Base-by-base conservation (phyloP, 37 sponge, comb jelly and placozoan species). In the Cliona cf. orientalis region DNA sequence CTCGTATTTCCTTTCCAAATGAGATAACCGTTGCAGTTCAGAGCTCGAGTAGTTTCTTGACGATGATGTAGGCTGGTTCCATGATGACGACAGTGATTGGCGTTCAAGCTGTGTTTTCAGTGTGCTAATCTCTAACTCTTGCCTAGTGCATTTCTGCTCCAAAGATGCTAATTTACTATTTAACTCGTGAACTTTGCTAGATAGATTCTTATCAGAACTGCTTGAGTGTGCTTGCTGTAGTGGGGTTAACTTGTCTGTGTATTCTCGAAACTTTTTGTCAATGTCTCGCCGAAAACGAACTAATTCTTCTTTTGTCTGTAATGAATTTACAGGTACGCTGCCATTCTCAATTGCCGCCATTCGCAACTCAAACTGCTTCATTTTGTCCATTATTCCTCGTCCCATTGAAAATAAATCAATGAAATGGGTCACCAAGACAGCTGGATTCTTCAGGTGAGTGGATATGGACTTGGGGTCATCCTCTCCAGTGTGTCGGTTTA, bases 1-100 rank as follows among this genome's bases (percentile, higher is more conserved):
- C 17, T 80, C 64, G 22, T 67, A 25, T 66, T 79, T 85, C 66
- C 82, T 68, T 64, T 92, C 81, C 72, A 80, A 45, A 71, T 76
- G 33, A 40, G 43, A 19, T 59, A 79, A 33, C 2, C 76, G 45
- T 26, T 7, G 11, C 2, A n/a, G 3, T 2, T 41, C 44, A 3
- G 6, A 28, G 33, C 70, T 44, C 14, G 2, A n/a, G 2, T 28
- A 4, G 9, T 19, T 40, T 23, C 70, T 36, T 69, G 70, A 41
- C 43, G 11, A 26, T 61, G 19, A 29, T 31, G 66, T 29, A 5
- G 43, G 22, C 5, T 11, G 5, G 17, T 43, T 37, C 73, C 53
- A 72, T 28, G 33, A 17, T 11, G 73, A 6, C 22, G 73, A 22
- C 21, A 72, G 1, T 14, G 73, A 29, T 72, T 14, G 11, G 26